Evolutionary conservation across 2,113 vertebrate genomes (phyloP).

Genomic region (Zeus faber): DNA sequence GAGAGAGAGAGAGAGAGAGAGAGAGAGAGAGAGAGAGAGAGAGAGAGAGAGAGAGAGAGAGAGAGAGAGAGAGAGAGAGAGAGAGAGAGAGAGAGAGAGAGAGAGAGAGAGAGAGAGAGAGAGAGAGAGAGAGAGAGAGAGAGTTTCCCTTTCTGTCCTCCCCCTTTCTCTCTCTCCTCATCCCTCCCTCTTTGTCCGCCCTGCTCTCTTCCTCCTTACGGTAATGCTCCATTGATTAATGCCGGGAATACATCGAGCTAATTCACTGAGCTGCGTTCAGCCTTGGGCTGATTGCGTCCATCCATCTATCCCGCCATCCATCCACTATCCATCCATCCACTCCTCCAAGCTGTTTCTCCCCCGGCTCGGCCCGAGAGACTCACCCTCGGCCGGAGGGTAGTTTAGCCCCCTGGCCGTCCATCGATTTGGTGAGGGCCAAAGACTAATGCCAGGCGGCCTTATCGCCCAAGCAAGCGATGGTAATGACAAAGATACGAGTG

Average conservation of each 20-base stretch:
- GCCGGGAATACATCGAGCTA: constrained; percentile 57
- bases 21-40: too few species aligned
- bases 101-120: background rate
- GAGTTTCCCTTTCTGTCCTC: constrained; percentile 21
- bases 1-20: too few species aligned
- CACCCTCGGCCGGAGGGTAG: too few species aligned
- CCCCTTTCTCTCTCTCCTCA: background rate
- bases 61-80: constrained; percentile 7
- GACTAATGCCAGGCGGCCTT: too few species aligned
- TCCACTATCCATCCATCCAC: too few species aligned
- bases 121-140: constrained; percentile 3
- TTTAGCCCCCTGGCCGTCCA: too few species aligned
- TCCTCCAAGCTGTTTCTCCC: constrained; percentile 14
- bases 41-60: too few species aligned
- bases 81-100: background rate
- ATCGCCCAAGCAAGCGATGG: too few species aligned
- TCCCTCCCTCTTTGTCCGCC: constrained; percentile 5
- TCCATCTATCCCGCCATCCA: too few species aligned
- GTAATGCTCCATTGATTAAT: constrained; percentile 65
- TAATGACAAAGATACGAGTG: too few species aligned
- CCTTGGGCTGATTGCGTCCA: constrained; percentile 36
- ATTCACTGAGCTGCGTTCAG: constrained; percentile 50
- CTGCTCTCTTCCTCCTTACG: constrained; percentile 41
- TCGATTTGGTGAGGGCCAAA: too few species aligned
- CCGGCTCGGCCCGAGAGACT: too few species aligned